These are phyloP conservation scores for Halcyon malimbica DNA, from an alignment of 2,113 vertebrate species.

Conservation along the genomic window DNA sequence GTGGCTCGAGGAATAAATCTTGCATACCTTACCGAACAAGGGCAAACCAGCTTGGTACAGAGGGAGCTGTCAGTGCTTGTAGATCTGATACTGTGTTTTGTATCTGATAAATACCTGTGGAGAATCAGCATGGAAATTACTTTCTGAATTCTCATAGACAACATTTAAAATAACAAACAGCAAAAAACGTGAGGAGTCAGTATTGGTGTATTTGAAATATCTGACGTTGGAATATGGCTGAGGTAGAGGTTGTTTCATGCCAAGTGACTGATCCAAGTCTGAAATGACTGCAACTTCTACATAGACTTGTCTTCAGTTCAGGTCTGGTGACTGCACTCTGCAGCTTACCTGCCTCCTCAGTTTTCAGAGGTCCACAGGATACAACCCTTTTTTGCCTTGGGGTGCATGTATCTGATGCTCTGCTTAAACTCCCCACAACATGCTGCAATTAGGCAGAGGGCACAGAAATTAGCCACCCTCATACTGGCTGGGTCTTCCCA, in stretches of 20 bases:
- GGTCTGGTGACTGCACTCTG: not conserved
- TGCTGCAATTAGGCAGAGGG: not conserved
- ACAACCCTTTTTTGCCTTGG: not conserved
- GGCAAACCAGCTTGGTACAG: not conserved
- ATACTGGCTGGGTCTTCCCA: not conserved
- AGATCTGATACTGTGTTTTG: not conserved
- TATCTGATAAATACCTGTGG: not conserved
- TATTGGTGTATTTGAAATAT: not conserved
- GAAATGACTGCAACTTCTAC: not conserved
- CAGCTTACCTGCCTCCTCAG: not conserved
- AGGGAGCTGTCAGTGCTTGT: not conserved
- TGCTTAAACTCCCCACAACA: not conserved
- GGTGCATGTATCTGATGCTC: fast-evolving
- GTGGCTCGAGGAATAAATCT: not conserved
- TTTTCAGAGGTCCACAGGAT: not conserved
- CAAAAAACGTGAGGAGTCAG: not conserved
- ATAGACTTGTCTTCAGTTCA: not conserved
- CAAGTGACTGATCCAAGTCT: not conserved
- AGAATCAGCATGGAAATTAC: not conserved
- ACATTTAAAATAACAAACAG: not conserved
- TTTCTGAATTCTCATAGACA: not conserved
- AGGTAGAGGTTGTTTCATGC: not conserved
- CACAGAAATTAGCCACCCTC: not conserved
- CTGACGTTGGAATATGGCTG: not conserved
- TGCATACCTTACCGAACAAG: not conserved